Percentiles rank a stretch among this genome's conserved stretches.
Conservation (phyloP, 2,888 invertebrate genomes). For the Acronicta psi region DNA sequence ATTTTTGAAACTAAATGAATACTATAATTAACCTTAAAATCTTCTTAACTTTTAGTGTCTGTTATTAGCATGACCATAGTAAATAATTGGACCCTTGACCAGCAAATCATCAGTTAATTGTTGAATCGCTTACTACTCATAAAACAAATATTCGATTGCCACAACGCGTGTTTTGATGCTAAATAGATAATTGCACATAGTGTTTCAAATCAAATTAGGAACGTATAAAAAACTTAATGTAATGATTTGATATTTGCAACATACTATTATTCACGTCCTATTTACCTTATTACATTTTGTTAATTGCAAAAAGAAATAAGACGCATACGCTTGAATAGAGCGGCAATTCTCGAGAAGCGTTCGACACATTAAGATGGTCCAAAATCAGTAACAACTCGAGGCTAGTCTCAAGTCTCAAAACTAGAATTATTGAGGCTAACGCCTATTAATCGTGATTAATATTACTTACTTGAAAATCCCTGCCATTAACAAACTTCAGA, state of each 20-base stretch:
- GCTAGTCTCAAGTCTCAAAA: too few species aligned
- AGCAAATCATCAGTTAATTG: neutral
- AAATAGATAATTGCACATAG: slow-evolving; percentile 17
- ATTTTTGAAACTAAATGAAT: too few species aligned
- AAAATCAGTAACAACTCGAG: neutral
- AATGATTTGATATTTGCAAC: slow-evolving; percentile 18
- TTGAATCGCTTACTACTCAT: slow-evolving; percentile 4
- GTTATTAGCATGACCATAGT: neutral
- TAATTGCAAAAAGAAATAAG: too few species aligned
- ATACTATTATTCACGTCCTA: neutral
- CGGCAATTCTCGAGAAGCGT: neutral
- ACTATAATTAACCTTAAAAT: too few species aligned
- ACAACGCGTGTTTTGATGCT: slow-evolving; percentile 12
- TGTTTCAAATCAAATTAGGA: slow-evolving; percentile 27
- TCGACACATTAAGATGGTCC: neutral
- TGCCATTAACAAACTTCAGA: slow-evolving; percentile 28
- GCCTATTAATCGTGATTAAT: neutral
- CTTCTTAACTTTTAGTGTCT: slow-evolving; percentile 15
- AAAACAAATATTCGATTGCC: slow-evolving; percentile 8
- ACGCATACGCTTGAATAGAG: neutral
- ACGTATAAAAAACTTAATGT: slow-evolving; percentile 5
- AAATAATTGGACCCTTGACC: neutral
- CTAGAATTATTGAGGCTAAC: neutral
- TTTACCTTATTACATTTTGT: neutral
- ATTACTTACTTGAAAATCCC: slow-evolving; percentile 29